Percentiles rank a stretch among this genome's conserved stretches.
These are phyloP conservation scores for Pandemis corylana DNA, from an alignment of 2,888 invertebrate genomes.

Conservation along the genomic window DNA sequence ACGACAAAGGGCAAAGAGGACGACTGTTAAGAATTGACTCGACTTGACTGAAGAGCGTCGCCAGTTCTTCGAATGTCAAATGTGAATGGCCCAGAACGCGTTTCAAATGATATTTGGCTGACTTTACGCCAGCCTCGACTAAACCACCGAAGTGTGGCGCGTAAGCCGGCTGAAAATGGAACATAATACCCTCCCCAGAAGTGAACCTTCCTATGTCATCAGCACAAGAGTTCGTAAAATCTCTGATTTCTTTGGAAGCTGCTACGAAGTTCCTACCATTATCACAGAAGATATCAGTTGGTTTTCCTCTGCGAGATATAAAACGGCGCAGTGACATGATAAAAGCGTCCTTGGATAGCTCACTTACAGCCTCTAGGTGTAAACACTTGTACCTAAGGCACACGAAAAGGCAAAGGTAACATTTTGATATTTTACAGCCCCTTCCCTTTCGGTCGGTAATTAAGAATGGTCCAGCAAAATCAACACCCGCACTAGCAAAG, in stretches of 20 bases:
- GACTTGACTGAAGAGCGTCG: neutral
- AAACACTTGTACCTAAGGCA: constrained; percentile 37
- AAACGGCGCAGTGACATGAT: constrained; percentile 8
- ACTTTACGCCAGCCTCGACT: neutral
- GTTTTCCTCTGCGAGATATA: constrained; percentile 13
- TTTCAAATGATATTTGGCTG: too few relatives aligned
- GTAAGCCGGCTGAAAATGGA: too few relatives aligned
- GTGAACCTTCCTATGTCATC: too few relatives aligned
- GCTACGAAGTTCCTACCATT: too few relatives aligned
- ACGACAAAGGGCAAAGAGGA: neutral
- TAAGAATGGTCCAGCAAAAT: constrained; percentile 37
- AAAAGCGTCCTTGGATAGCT: constrained; percentile 18
- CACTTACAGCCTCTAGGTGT: constrained; percentile 31
- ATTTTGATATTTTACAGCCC: constrained; percentile 29
- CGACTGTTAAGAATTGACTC: constrained; percentile 9
- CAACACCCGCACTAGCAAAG: constrained; percentile 9
- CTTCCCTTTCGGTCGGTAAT: constrained; percentile 35
- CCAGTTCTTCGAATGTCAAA: constrained; percentile 7
- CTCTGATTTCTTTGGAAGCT: too few relatives aligned
- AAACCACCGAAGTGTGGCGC: too few relatives aligned
- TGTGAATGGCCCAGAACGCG: neutral
- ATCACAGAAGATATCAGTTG: neutral
- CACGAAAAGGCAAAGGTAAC: too few relatives aligned
- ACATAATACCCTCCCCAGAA: too few relatives aligned
- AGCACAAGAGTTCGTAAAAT: too few relatives aligned